Evolutionary conservation across 92 coral and sea anemone genomes (phyloP).

Genomic region (Porites lobata): DNA sequence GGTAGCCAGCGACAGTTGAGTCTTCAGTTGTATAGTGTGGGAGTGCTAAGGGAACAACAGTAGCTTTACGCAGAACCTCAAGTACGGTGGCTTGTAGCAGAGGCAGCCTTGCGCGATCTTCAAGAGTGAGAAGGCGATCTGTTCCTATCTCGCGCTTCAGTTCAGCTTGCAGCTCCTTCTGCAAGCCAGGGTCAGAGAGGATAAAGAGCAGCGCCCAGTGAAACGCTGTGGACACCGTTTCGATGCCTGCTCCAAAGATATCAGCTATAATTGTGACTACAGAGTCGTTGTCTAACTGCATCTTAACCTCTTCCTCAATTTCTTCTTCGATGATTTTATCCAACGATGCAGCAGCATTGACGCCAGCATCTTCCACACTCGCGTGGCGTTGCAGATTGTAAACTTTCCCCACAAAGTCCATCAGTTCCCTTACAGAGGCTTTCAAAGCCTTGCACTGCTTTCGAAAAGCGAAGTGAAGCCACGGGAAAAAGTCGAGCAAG

Average conservation of each 20-base stretch:
- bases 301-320: constrained; percentile 35
- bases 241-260: constrained; percentile 84
- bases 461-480: constrained; percentile 78
- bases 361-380: constrained; percentile 18
- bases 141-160: constrained; percentile 78
- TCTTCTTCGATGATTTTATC: constrained; percentile 51
- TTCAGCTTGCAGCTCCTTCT: constrained; percentile 83
- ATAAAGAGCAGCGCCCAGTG: constrained; percentile 86
- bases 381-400: constrained; percentile 49
- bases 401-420: constrained; percentile 63
- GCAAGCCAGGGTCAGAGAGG: constrained; percentile 73
- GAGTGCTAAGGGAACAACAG: constrained; percentile 82
- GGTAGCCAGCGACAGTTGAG: constrained; percentile 83
- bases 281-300: constrained; percentile 58
- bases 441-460: constrained; percentile 60
- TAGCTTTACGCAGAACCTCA: constrained; percentile 80
- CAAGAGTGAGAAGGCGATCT: constrained; percentile 66
- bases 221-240: constrained; percentile 79
- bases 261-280: constrained; percentile 76
- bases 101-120: constrained; percentile 83
- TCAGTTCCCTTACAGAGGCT: constrained; percentile 68
- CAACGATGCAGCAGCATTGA: constrained; percentile 58
- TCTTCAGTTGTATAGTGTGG: constrained; percentile 92
- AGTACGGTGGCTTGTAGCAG: constrained; percentile 93
- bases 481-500: constrained; percentile 90